Evolutionary conservation across 53 echinoderm and acorn worm species (phyloP), one percentile per base, ranked within the genome.

Genomic region (Holothuria scabra): DNA sequence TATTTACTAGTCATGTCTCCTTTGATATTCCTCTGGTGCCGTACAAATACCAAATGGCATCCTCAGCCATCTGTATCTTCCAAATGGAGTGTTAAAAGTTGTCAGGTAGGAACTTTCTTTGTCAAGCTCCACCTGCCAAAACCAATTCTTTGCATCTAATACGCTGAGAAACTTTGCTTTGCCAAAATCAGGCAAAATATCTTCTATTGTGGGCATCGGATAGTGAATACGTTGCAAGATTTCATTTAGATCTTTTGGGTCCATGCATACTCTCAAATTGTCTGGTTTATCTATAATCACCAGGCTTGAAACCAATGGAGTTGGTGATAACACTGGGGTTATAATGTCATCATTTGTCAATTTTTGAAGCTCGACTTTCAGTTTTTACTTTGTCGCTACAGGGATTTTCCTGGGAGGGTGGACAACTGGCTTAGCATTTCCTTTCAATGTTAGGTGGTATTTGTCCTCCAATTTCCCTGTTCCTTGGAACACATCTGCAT

Each of bases 101-200:
- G 87, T 87, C 62, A 87, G 60, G 18, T n/a, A 0, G 22, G 82
- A 86, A 37, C 86, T 86, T 18, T 86, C 86, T 7, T 90, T 67
- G 56, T 87, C 79, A 11, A 78, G 46, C 23, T 84, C 29, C 29
- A 90, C 87, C 52, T 88, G 87, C 88, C 91, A 87, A 24, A 91
- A 91, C 19, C 85, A 79, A 83, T 90, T 78, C 49, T 90, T 87
- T 16, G 86, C 90, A 87, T 90, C 84, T 11, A 91, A 85, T 25
- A 89, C 89, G 48, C 89, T 85, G 35, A 89, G 89, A 5, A 88
- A 65, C 25, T 83, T 71, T 30, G 88, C 89, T 64, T 88, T 85
- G 30, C 52, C 76, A 61, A 92, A 48, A 48, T 86, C 76, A 12
- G 86, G 76, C 23, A 92, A 55, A 38, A 92, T 86, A 29, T 89